These are phyloP conservation scores for Apocrypta bakeri DNA, from an alignment of 1,140 invertebrate genomes.

Conservation along the genomic window DNA sequence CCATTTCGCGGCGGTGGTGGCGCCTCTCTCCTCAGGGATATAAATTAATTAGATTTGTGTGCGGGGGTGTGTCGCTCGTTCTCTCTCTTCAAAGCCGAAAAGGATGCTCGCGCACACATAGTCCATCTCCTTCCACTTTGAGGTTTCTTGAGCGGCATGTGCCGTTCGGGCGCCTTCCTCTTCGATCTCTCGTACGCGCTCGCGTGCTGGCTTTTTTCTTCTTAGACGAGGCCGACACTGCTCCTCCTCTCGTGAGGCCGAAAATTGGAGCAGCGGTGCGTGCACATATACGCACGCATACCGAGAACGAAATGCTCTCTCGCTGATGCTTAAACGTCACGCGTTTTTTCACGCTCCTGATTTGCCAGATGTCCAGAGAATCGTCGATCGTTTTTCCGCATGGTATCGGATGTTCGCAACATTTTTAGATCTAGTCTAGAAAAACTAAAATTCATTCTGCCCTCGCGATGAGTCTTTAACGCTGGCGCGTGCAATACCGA, in stretches of 20 bases:
- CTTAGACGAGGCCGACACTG: neutral
- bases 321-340: too few relatives aligned
- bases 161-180: neutral
- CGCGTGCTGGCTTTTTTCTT: neutral
- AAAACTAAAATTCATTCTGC: too few relatives aligned
- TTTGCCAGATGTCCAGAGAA: too few relatives aligned
- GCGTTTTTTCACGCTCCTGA: neutral
- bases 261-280: conserved; percentile 21
- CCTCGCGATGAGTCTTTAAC: too few relatives aligned
- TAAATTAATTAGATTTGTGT: conserved; percentile 75
- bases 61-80: conserved; percentile 71
- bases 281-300: too few relatives aligned
- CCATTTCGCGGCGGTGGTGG: conserved; percentile 56
- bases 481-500: too few relatives aligned
- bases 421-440: too few relatives aligned
- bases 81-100: conserved; percentile 44
- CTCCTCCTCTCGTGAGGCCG: neutral
- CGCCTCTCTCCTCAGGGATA: conserved; percentile 66
- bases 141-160: conserved; percentile 8
- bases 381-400: too few relatives aligned
- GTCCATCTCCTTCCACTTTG: neutral
- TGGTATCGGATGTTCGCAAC: too few relatives aligned
- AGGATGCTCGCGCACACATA: conserved; percentile 43
- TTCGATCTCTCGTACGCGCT: neutral
- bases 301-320: too few relatives aligned